Evolutionary conservation across 2,113 vertebrate genomes (phyloP), one percentile per base, ranked within the genome.

Genomic region (Ceyx margarethae): DNA sequence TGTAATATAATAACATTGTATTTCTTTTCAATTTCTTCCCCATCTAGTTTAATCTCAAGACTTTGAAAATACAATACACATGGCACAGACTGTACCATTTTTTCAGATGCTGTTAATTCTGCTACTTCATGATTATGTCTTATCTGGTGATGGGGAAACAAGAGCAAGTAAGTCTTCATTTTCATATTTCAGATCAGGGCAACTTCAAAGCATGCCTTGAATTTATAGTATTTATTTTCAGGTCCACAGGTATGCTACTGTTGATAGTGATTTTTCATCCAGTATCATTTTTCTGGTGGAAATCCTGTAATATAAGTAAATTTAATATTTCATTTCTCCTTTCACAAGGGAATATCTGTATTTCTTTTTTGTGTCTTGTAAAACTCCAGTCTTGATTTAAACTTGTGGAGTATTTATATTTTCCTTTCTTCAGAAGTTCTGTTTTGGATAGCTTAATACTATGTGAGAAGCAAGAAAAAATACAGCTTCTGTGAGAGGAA

Each of bases 111-210:
- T 98, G 84, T 96, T 96, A 95, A 84, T 98, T 96, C 95, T 98
- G 89, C 95, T 98, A 79, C 97, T 98, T 94, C 96, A 94, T 91
- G 97, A 97, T 96, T 97, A 96, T 96, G 90, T 96, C 87, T 96
- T 96, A 91, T 97, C 98, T 97, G 98, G 99, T 97, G 98, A 98
- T 97, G 98, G 98, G 40, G 98, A 99, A 97, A 97, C 98, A 96
- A 98, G 99, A 98, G 98, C 98, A 97, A 99, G 99, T 99, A 99
- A 98, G 99, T 96, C n/a, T 83, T 73, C 48, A 42, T 53, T 73
- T 88, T 82, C 91, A 11, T 85, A 85, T 95, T 95, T 96, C n/a
- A 40, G 23, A 64, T 48, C 62, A 84, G 5, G 28, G 21, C 14
- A 85, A 48, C 21, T 72, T 91, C 45, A 92, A 90, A 82, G 65